Base-by-base conservation (phyloP, 1,140 invertebrate genomes). In the Augochlora pura region DNA sequence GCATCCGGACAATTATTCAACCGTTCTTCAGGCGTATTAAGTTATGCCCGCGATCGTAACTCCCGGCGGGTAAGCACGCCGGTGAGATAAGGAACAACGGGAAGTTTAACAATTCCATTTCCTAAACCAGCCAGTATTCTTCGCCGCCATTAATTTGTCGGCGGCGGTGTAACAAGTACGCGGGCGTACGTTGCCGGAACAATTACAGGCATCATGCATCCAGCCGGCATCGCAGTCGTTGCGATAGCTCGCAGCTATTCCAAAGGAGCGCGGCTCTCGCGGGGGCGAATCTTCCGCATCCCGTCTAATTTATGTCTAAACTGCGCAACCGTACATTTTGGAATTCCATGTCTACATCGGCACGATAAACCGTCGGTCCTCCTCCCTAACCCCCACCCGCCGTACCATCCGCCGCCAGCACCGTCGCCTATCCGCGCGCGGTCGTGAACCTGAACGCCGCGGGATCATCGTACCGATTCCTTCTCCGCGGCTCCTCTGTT, bases 21-120 rank as follows among this genome's bases (percentile, higher is more conserved):
- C 5, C 23, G 25, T 62, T 62, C 59, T 32, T 16, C 59, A 14
- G 14, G 23, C 23, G 12, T 27, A 27, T 62, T 62, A 25, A 27
- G 23, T 27, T 62, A 32, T 62, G 14, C 59, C 10, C 25, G 59
- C 59, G 10, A 62, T 27, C 12, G 59, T 32, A 32, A 62, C 27
- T 27, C 9, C 14, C 23, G 42, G 3, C 7, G 32, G 32, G 12
- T 27, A 54, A 21, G 68, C 16, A 14, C 14, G 3, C 12, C 14
- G 9, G 23, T 16, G 2, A 59, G 54, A 76, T 76, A 60, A 39
- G 39, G 57, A 60, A 68, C 63, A 67, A 67, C 21, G n/a, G 52
- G 14, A 46, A 68, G 73, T 68, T 76, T 57, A 76, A 76, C 66
- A 67, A 76, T 68, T 76, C 38, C 52, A 59, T 72, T 71, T 39